These are phyloP conservation scores for Cybosia mesomella DNA, from an alignment of 2,888 invertebrate species.

Conservation along the genomic window DNA sequence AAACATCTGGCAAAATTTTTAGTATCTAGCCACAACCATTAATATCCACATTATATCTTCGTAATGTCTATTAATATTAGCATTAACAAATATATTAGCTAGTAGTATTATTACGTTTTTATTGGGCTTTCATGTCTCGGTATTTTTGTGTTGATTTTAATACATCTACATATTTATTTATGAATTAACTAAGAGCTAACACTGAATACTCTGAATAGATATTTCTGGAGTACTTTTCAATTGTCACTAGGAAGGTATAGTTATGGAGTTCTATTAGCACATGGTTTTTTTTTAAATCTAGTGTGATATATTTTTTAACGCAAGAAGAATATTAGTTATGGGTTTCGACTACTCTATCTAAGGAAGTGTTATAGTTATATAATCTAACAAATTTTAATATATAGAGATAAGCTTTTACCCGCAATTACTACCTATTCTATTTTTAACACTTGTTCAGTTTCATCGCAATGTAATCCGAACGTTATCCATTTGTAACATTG, in stretches of 20 bases:
- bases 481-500: background rate
- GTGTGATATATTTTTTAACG: too few relatives aligned
- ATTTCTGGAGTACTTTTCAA: too few relatives aligned
- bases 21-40: background rate
- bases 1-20: constrained; percentile 9
- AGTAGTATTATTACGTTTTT: background rate
- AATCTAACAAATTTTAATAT: too few relatives aligned
- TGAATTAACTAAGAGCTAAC: background rate
- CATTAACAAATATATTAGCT: constrained; percentile 7
- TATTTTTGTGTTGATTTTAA: background rate
- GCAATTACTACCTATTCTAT: too few relatives aligned
- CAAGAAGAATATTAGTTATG: too few relatives aligned
- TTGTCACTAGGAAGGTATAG: too few relatives aligned
- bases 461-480: background rate
- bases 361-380: too few relatives aligned
- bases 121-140: background rate
- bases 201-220: too few relatives aligned
- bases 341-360: too few relatives aligned
- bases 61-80: constrained; percentile 1
- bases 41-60: background rate
- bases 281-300: too few relatives aligned
- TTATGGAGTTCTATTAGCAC: too few relatives aligned
- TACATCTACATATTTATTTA: background rate
- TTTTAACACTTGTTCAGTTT: background rate
- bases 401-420: too few relatives aligned